Evolutionary conservation across 2,797 vertebrate species (phyloP), one percentile per base, ranked within the genome.

Genomic region (Diplodus sargus): DNA sequence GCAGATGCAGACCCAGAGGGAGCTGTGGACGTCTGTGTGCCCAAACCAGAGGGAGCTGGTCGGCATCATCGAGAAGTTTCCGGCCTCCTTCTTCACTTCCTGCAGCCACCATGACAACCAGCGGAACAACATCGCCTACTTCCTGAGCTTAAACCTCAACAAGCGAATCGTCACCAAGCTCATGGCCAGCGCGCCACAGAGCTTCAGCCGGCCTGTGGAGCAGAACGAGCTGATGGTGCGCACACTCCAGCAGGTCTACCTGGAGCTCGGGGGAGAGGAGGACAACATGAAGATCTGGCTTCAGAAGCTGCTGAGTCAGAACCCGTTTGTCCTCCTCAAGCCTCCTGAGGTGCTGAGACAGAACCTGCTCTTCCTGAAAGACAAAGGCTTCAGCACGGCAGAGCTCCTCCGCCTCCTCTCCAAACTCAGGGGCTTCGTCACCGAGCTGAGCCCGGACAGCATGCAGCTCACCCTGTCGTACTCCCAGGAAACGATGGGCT

Each of bases 271-370:
- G 0, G 97, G 98, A 5, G 95, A 94, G 2, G 90, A 96, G 42
- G 91, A 91, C 72, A 98, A 97, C 82, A 94, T 97, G 95, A 98
- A 94, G 84, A 90, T 95, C 69, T 99, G 98, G 97, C 94, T 99
- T 63, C 95, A 97, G 77, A 99, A 99, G 87, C 89, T 98, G 75
- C 87, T 99, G 84, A 98, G 95, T 90, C 98, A 98, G 90, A 97
- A 99, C 86, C 97, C 97, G 0, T 98, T 97, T 86, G 94, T 97
- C 83, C 94, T 99, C 76, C 93, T 97, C 77, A 97, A 95, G 72
- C 90, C 92, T 12, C 91, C 96, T 0, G 84, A 91, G 0, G 49
- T 89, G 30, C 85, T 98, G 71, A 85, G 82, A 51, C 93, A 96
- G 49, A 98, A 96, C 76, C 69, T 99, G 73, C 85, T 86, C 58